Conservation (phyloP, 2,797 vertebrate genomes). For the Clarias fuscus region DNA sequence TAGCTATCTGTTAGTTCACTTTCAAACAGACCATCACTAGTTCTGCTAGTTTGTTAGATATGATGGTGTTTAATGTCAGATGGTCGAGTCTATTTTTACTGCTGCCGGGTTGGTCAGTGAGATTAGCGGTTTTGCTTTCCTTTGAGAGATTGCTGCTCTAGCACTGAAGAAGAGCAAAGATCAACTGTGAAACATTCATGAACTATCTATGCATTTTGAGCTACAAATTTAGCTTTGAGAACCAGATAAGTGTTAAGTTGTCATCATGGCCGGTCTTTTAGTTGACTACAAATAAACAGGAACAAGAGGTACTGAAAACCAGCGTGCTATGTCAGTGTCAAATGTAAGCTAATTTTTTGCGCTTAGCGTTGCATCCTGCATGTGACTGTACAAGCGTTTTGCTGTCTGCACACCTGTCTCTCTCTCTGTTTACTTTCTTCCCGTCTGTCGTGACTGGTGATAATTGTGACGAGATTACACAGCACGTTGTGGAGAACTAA, state of each 20-base stretch:
- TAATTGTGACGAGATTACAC: conserved; percentile 21
- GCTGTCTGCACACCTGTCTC: neutral
- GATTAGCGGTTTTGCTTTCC: conserved; percentile 11
- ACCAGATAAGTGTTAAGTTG: neutral
- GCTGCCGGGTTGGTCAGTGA: neutral
- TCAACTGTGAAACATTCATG: neutral
- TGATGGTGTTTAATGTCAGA: neutral
- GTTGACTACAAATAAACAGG: neutral
- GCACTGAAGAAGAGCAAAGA: neutral
- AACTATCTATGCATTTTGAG: neutral
- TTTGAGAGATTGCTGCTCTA: neutral
- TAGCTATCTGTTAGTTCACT: neutral
- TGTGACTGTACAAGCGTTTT: neutral
- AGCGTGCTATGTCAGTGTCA: neutral
- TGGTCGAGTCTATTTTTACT: neutral
- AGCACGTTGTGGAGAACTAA: neutral
- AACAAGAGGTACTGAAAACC: neutral
- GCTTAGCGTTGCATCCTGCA: neutral
- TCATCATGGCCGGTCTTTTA: neutral
- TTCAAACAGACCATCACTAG: neutral
- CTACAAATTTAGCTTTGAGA: neutral
- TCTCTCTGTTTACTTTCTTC: neutral
- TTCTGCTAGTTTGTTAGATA: neutral
- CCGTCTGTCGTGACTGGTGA: conserved; percentile 19
- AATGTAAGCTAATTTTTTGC: neutral